phyloP scores from a whole-genome alignment of 1,140 invertebrate genomes.

The Gonioctena quinquepunctata region DNA sequence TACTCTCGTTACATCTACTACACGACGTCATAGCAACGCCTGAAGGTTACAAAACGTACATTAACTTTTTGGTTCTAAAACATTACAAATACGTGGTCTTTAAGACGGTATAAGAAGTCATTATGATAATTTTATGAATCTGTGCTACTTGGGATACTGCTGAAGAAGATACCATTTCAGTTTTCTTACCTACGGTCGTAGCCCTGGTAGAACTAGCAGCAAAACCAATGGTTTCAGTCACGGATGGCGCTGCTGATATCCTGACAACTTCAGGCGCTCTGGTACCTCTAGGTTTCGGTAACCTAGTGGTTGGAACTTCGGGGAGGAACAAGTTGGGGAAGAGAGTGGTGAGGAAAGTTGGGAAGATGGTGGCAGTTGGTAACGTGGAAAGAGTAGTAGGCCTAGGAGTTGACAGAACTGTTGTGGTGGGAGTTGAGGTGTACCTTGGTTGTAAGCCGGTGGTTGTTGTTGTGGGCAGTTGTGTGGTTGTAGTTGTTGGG shows the following conservation, averaged over 20 bases:
- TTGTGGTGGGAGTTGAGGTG: neutral
- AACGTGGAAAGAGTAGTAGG: neutral
- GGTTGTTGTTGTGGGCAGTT: constrained; percentile 34
- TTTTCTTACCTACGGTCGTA: constrained; percentile 1
- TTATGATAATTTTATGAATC: no score
- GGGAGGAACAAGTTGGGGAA: constrained; percentile 36
- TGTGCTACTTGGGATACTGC: no score
- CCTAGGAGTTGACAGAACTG: neutral
- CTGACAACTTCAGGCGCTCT: neutral
- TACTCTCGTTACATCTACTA: no score
- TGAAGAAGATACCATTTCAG: no score
- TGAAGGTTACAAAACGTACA: no score
- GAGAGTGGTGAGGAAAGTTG: constrained; percentile 32
- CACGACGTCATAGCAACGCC: no score
- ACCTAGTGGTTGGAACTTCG: neutral
- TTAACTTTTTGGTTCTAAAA: no score
- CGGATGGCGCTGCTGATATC: constrained; percentile 5
- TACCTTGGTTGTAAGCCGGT: no score
- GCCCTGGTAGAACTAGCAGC: neutral
- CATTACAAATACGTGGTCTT: no score
- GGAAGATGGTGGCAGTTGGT: constrained; percentile 9
- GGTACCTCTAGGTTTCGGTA: neutral
- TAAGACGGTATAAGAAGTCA: no score
- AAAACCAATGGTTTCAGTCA: neutral
- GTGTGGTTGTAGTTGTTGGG: constrained; percentile 47